A percentile compares a stretch with the other conserved stretches of the same genome.
These are phyloP conservation scores for Rhea pennata DNA, from an alignment of 2,113 vertebrate genomes.

Conservation along the genomic window DNA sequence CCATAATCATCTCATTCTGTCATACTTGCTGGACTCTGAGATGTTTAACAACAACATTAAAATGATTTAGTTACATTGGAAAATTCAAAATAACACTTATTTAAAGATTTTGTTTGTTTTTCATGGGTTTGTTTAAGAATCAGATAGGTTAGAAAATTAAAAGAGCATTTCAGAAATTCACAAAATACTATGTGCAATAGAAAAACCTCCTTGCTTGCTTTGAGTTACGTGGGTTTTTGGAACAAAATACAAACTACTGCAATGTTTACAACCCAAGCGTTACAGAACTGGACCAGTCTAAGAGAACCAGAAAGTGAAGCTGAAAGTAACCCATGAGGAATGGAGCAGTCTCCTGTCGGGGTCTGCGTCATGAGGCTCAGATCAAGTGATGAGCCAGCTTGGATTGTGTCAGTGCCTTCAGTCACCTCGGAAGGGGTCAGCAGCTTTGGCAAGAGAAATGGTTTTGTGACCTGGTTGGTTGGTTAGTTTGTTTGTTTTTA, in stretches of 20 bases:
- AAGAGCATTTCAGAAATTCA: not conserved
- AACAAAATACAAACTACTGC: not conserved
- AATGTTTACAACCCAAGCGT: not conserved
- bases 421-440: not conserved
- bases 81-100: slow-evolving; percentile 3
- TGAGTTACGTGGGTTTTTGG: not conserved
- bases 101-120: not conserved
- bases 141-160: not conserved
- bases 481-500: not conserved
- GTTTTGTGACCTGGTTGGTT: not conserved
- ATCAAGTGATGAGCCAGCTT: not conserved
- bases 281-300: not conserved
- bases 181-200: slow-evolving; percentile 29
- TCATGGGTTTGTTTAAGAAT: not conserved
- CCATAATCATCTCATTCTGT: not conserved
- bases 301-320: not conserved
- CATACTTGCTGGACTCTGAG: not conserved
- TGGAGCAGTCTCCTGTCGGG: not conserved
- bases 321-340: not conserved
- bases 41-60: not conserved
- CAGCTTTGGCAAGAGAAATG: not conserved
- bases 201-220: not conserved
- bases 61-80: not conserved
- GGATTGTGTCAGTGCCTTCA: not conserved
- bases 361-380: not conserved